phyloP scores from a whole-genome alignment of 2,888 invertebrate genomes.

The Lucinisca nassula region DNA sequence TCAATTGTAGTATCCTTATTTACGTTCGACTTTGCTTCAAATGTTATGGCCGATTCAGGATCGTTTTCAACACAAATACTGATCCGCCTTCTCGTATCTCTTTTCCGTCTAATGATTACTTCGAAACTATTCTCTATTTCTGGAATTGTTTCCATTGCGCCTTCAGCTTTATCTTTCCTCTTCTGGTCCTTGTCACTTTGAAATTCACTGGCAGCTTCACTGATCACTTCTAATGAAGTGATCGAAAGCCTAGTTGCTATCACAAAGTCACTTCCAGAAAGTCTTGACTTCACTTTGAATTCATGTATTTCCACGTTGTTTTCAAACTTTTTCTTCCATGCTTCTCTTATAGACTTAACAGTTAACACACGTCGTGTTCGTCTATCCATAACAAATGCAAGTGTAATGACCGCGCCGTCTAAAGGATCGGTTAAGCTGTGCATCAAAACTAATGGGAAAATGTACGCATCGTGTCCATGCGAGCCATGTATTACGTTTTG shows the following conservation, averaged over 20 bases:
- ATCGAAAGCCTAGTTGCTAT: neutral
- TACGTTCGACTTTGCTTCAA: too few species aligned
- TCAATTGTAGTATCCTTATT: too few species aligned
- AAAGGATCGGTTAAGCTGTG: constrained; percentile 33
- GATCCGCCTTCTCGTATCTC: neutral
- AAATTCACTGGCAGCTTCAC: neutral
- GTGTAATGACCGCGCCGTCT: constrained; percentile 35
- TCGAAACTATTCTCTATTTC: neutral
- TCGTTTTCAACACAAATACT: neutral
- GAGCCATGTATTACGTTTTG: constrained; percentile 31
- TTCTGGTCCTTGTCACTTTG: neutral
- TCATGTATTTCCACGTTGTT: neutral
- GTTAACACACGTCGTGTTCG: constrained; percentile 29
- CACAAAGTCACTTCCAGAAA: neutral
- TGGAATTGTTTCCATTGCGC: neutral
- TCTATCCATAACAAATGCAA: constrained; percentile 43
- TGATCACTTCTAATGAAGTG: neutral
- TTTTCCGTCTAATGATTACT: neutral
- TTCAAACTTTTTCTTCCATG: constrained; percentile 25
- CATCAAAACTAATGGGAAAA: constrained; percentile 29
- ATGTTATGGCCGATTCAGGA: too few species aligned
- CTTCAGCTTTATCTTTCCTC: neutral
- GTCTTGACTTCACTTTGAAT: neutral
- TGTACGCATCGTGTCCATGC: neutral
- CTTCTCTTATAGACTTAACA: constrained; percentile 11